Base-by-base conservation (phyloP, 2,888 invertebrate genomes). In the Aphidius colemani region DNA sequence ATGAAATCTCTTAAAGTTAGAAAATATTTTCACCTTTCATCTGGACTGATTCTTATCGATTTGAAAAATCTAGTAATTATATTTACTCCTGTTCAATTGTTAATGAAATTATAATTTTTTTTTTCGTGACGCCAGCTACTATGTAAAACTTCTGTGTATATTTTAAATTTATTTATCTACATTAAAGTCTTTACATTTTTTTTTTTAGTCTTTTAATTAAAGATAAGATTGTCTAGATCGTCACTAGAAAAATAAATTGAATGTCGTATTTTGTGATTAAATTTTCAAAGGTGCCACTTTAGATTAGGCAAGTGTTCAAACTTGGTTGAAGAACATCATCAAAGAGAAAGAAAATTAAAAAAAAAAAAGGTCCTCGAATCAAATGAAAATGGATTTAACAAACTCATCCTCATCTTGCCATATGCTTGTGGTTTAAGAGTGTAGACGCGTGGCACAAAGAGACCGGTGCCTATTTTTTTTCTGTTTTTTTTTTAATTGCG, bases 401-500 rank as follows among this genome's bases (percentile, higher is more conserved):
- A 30, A 30, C 30, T 30, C 30, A 60, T 44, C 51, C 18, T 44
- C 44, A 46, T 53, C 53, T 53, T 56, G 69, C 76, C 78, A 79
- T 78, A 79, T 78, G 78, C 75, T 70, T 66, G 59, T 45, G 70
- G 66, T 53, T 41, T 53, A 53, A 10, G 45, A 11, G 30, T 18
- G 13, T 7, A 61, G 74, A 66, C 77, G 73, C 75, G 77, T 75
- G 74, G 74, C 73, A 75, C 75, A 75, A 77, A 78, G 74, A 72
- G 70, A 69, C 66, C 69, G 72, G 70, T 70, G 68, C 69, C 70
- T 69, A 59, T 49, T 67, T 70, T 67, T 72, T 74, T 75, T 48
- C 57, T 61, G 50, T 67, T 67, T 65, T 70, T 69, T 70, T 73
- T 77, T 78, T 78, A 80, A 79, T 79, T 80, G 75, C 75, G 75